These are phyloP conservation scores for Corella eumyota DNA, from an alignment of 23 tunicate genomes.

Conservation along the genomic window DNA sequence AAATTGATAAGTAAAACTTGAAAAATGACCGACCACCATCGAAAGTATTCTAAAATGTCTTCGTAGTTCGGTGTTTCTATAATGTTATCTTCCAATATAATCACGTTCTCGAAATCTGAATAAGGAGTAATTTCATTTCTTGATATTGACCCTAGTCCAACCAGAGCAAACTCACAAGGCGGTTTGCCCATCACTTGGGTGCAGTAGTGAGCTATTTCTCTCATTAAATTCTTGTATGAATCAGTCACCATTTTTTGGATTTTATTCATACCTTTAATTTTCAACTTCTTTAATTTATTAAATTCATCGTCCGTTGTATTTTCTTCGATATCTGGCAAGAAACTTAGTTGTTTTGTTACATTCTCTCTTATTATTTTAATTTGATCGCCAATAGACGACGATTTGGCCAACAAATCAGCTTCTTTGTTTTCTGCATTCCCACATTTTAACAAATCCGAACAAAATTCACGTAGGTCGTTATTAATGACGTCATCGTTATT, in stretches of 20 bases:
- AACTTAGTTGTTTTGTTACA: not conserved
- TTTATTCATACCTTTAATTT: not conserved
- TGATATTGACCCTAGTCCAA: constrained; percentile 28
- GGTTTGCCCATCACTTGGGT: constrained; percentile 5
- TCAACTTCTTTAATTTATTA: not conserved
- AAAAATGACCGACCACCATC: constrained; percentile 21
- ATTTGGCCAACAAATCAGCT: not conserved
- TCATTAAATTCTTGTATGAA: constrained; percentile 1
- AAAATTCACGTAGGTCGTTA: not conserved
- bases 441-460: not conserved
- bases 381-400: not conserved
- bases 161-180: constrained; percentile 19
- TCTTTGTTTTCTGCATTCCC: not conserved
- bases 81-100: constrained; percentile 19
- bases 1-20: constrained; percentile 13
- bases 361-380: not conserved
- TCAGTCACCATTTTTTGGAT: not conserved
- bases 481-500: not conserved
- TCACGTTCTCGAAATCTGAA: constrained; percentile 32
- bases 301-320: not conserved
- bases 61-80: not conserved
- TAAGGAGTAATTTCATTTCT: constrained; percentile 21
- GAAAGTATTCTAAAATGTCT: constrained; percentile 7
- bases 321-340: not conserved
- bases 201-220: constrained; percentile 3